Evolutionary conservation across 2,888 invertebrate genomes (phyloP).

Genomic region (Nymphalis polychloros): DNA sequence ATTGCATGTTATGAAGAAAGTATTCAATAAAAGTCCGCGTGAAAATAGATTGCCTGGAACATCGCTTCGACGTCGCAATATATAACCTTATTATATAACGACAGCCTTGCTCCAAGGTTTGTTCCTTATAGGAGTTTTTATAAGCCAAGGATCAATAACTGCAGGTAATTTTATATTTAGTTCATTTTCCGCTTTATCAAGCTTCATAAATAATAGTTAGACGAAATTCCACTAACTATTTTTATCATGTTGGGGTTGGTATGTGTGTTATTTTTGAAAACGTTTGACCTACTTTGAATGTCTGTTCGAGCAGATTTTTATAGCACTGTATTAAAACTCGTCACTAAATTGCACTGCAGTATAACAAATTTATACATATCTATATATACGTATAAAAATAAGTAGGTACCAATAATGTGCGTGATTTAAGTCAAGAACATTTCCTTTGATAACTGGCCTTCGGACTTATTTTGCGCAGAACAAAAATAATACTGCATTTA

Average conservation of each 20-base stretch:
- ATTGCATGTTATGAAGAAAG: constrained; percentile 26
- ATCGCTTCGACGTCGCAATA: constrained; percentile 19
- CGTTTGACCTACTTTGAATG: no score
- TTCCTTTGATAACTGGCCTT: constrained; percentile 22
- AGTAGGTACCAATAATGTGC: constrained; percentile 6
- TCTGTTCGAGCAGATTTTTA: no score
- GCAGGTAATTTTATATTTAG: no score
- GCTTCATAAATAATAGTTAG: no score
- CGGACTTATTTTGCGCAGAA: background rate
- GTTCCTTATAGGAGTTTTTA: constrained; percentile 1
- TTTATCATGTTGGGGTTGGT: no score
- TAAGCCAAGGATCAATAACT: background rate
- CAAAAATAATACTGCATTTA: background rate
- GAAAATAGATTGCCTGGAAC: constrained; percentile 33
- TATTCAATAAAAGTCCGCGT: constrained; percentile 28
- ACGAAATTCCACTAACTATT: no score
- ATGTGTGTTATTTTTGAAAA: no score
- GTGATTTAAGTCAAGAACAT: constrained; percentile 34
- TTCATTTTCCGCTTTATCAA: no score
- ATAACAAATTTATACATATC: no score
- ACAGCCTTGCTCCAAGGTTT: constrained; percentile 15
- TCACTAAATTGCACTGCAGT: no score
- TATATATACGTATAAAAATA: background rate
- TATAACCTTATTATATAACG: constrained; percentile 31
- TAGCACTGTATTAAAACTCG: no score